Conservation (phyloP, 2,888 invertebrate genomes). For the Scaptodrosophila latifasciaeformis region DNA sequence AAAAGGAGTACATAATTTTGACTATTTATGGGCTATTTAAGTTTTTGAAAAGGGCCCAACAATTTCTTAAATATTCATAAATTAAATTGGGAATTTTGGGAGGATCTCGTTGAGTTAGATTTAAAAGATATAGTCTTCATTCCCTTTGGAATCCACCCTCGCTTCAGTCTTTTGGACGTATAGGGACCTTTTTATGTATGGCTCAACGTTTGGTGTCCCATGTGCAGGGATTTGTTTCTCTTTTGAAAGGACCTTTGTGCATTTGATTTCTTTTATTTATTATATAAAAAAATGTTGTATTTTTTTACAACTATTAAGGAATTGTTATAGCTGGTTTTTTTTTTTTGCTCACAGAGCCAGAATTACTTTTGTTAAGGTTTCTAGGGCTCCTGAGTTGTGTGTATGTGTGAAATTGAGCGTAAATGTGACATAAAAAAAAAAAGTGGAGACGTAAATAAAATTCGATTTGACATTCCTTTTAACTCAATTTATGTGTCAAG, state of each 20-base stretch:
- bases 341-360: neutral
- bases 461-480: constrained; percentile 52
- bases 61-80: too few species aligned
- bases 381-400: neutral
- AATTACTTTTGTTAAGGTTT: neutral
- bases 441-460: constrained; percentile 44
- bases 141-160: too few species aligned
- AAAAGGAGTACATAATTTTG: too few species aligned
- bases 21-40: too few species aligned
- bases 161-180: too few species aligned
- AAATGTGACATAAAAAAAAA: constrained; percentile 31
- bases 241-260: neutral
- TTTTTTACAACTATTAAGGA: neutral
- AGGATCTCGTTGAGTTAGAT: too few species aligned
- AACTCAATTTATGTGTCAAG: constrained; percentile 53
- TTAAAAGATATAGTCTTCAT: too few species aligned
- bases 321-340: too few species aligned
- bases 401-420: constrained; percentile 38
- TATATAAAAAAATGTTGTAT: neutral
- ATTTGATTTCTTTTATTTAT: neutral
- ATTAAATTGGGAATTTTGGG: too few species aligned
- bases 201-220: constrained; percentile 2
- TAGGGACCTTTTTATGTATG: too few species aligned
- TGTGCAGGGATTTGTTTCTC: constrained; percentile 13
- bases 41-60: too few species aligned